Base-by-base conservation (phyloP, 2,888 invertebrate genomes). In the Galerucella pusilla region DNA sequence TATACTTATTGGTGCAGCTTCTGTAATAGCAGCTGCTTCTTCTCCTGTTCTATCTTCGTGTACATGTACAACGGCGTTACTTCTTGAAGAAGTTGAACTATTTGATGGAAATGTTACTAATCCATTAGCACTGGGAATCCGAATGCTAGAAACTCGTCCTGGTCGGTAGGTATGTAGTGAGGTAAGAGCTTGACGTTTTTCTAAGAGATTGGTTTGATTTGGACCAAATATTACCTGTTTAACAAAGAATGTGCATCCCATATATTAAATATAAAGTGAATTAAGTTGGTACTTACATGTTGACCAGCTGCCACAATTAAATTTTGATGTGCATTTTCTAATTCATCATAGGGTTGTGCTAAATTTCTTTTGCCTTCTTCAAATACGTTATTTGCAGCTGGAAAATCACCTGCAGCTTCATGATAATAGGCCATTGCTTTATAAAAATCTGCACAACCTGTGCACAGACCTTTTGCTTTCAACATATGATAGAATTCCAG, bases 361-460 rank as follows among this genome's bases (percentile, higher is more conserved):
- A 91, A 90, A 69, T 92, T 92, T 65, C 91, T 90, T 61, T 96
- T 89, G 1, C 97, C 98, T 80, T 93, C 88, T 83, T 92, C 90
- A 85, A 94, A 96, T 35, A 97, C 92, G 81, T 93, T 91, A 86
- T 96, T 94, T 0, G 97, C 97, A 84, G 92, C 92, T 84, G 94
- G 94, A 82, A 91, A 93, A 89, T 97, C 96, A 42, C 94, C 94
- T 65, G 90, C 90, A 79, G 93, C 91, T 86, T 97, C 97, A 83
- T 95, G 92, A 82, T 95, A 94, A 85, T 94, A 94, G 0, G 97
- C 95, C 96, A 97, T 97, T 12, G 94, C 94, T 81, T 94, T 91
- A 85, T 97, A 98, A 85, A 97, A 93, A 81, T 94, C 93, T 0
- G 97, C 93, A 78, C 95, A 92, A 88, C 93, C 93, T 45, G 92